Evolutionary conservation across 2,888 invertebrate species (phyloP), one percentile per base, ranked within the genome.

Genomic region (Hipparchia sbordonii): DNA sequence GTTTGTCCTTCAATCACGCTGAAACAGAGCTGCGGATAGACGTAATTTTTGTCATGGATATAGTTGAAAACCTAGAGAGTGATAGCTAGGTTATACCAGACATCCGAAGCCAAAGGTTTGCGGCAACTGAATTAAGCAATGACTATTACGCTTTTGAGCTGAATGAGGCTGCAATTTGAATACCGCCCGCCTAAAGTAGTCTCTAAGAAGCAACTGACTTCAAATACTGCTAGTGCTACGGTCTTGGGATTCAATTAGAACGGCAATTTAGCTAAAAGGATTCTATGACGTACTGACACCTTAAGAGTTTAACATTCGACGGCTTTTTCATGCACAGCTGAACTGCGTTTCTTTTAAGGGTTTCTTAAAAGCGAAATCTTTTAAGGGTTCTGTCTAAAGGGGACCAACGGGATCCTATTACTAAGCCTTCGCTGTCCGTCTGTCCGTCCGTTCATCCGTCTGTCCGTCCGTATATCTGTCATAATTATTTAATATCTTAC

Each of bases 51-150:
- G 0, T 23, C 23, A 23, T 23, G 23, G 23, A 23, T 23, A 23
- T 23, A 23, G 23, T 23, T 23, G 23, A 23, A 1, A 1, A 23
- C 23, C 23, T 23, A 23, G 23, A 23, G 23, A 23, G 23, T 23
- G 23, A 23, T 23, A 23, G 23, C 23, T 23, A 23, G 23, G 23
- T 0, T 23, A 23, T 13, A 51, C 12, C 6, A 51, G 65, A 65
- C 23, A 33, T 52, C 33, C 23, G 6, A 12, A 33, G 52, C 9
- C 10, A 67, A 67, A 67, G 56, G 33, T 51, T 67, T 46, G 46
- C 57, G 45, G 46, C 56, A 46, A 56, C 67, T 76, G 69, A 71
- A 72, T 74, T 71, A 76, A 72, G 72, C 72, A 71, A 72, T 71
- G 70, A 72, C 71, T 67, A 73, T 72, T 76, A 66, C 71, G 70